Evolutionary conservation across 1,140 invertebrate genomes (phyloP).

Genomic region (Microplitis demolitor): DNA sequence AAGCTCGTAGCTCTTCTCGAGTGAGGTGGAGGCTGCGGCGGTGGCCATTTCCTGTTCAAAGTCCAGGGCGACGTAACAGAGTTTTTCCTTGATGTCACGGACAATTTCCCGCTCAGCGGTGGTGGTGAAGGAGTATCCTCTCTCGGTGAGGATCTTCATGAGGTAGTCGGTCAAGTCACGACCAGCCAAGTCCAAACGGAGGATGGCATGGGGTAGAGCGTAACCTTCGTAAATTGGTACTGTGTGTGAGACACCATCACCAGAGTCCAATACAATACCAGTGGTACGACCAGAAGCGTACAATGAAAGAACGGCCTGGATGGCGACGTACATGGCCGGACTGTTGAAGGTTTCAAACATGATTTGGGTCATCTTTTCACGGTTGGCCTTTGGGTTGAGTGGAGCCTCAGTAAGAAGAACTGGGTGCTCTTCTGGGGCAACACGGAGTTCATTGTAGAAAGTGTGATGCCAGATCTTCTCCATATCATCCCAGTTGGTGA

Average conservation of each 20-base stretch:
- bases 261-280: conserved; percentile 87
- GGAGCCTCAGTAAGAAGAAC: conserved; percentile 91
- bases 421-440: conserved; percentile 92
- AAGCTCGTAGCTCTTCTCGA: conserved; percentile 87
- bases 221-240: conserved; percentile 90
- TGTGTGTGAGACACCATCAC: conserved; percentile 87
- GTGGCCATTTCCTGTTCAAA: conserved; percentile 96
- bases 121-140: conserved; percentile 81
- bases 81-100: conserved; percentile 91
- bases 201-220: conserved; percentile 85
- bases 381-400: conserved; percentile 89
- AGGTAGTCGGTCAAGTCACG: conserved; percentile 88
- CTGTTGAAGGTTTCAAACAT: conserved; percentile 82
- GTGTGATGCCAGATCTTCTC: conserved; percentile 97
- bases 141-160: conserved; percentile 90
- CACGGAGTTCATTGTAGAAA: conserved; percentile 93
- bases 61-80: conserved; percentile 91
- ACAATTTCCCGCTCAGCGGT: conserved; percentile 90
- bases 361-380: conserved; percentile 80
- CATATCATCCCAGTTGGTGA: conserved; percentile 98
- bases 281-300: conserved; percentile 92
- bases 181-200: conserved; percentile 85
- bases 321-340: conserved; percentile 88
- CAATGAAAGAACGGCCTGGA: conserved; percentile 85
- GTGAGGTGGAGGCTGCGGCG: conserved; percentile 81